Evolutionary conservation across 2,888 invertebrate species (phyloP).

Genomic region (Cerceris ruficornis): DNA sequence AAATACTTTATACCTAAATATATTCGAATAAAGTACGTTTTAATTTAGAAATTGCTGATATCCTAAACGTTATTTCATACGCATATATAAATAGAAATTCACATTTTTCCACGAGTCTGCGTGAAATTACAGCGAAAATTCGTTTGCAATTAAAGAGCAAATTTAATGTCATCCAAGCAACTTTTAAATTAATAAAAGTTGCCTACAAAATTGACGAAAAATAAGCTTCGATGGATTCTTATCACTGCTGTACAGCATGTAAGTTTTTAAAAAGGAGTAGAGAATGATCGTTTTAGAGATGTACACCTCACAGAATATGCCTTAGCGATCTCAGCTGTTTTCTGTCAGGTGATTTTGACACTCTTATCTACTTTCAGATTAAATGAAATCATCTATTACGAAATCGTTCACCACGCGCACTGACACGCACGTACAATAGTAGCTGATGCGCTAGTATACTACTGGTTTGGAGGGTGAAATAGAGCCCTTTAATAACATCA

Average conservation of each 20-base stretch:
- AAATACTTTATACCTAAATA: no score
- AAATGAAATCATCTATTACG: constrained; percentile 61
- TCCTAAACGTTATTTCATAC: no score
- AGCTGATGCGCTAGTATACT: constrained; percentile 45
- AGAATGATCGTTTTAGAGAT: neutral
- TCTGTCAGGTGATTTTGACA: constrained; percentile 61
- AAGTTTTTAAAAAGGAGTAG: neutral
- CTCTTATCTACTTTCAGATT: constrained; percentile 56
- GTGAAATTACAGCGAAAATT: no score
- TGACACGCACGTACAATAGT: constrained; percentile 24
- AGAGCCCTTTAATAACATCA: constrained; percentile 42
- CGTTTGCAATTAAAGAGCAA: no score
- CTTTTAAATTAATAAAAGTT: neutral
- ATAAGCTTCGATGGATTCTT: neutral
- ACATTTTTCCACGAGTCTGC: no score
- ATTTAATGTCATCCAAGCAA: no score
- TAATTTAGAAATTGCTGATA: no score
- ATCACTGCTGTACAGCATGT: neutral
- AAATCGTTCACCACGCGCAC: constrained; percentile 42
- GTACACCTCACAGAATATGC: neutral
- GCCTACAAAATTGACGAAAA: neutral
- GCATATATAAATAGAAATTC: no score
- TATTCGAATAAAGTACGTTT: no score
- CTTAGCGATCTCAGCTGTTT: constrained; percentile 48
- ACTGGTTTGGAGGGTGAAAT: constrained; percentile 33